Percentiles rank a stretch among this genome's conserved stretches.
These are phyloP conservation scores for Lucilia cuprina DNA, from an alignment of 1,140 invertebrate species.

Conservation along the genomic window DNA sequence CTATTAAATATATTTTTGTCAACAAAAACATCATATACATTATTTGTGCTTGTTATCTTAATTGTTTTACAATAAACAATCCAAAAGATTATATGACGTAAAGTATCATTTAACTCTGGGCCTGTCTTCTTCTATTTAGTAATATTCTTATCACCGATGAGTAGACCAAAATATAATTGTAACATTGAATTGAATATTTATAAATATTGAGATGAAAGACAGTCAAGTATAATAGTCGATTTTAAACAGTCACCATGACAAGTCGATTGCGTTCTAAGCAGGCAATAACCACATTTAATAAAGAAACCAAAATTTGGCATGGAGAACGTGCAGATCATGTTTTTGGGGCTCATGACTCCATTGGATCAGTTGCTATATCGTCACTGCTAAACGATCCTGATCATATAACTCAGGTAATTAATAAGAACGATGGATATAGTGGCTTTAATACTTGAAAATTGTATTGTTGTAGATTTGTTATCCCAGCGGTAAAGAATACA, in stretches of 20 bases:
- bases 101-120: background rate
- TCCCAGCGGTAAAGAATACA: conserved; percentile 13
- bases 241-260: background rate
- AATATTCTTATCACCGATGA: background rate
- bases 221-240: background rate
- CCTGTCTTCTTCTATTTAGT: background rate
- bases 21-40: too few species aligned
- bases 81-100: background rate
- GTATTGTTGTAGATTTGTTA: background rate
- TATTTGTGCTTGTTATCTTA: too few species aligned
- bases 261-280: background rate
- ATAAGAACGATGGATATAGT: background rate
- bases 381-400: background rate
- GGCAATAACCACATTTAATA: background rate
- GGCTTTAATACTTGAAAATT: background rate
- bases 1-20: too few species aligned
- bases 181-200: too few species aligned
- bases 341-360: background rate
- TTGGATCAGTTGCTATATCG: background rate
- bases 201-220: too few species aligned
- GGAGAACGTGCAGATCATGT: background rate
- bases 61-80: too few species aligned
- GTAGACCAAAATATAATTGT: background rate
- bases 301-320: background rate
- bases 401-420: background rate